Conservation (phyloP, 2,113 vertebrate genomes). For the Psammodynastes pulverulentus region DNA sequence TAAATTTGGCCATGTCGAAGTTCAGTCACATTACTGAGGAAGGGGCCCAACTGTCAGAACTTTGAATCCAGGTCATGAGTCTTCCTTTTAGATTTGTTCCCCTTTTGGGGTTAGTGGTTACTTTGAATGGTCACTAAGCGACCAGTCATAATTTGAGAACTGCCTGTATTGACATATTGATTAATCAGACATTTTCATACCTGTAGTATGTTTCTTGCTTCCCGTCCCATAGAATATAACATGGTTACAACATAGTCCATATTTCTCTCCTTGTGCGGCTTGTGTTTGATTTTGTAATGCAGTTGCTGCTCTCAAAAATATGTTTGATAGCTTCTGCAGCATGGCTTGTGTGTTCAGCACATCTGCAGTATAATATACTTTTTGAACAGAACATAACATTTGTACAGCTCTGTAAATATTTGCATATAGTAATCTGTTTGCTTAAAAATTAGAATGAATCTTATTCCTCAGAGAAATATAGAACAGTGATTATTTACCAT, state of each 20-base stretch:
- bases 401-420: neutral
- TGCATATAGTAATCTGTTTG: slow-evolving; percentile 7
- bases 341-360: neutral
- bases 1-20: neutral
- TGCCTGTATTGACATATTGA: neutral
- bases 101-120: neutral
- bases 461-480: slow-evolving; percentile 13
- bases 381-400: neutral
- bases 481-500: slow-evolving; percentile 25
- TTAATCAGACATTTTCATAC: neutral
- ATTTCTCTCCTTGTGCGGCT: neutral
- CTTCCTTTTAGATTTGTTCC: neutral
- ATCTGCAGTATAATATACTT: neutral
- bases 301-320: neutral
- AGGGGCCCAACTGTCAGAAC: no score
- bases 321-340: neutral
- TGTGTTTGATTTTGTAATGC: neutral
- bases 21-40: neutral
- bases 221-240: neutral
- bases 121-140: neutral
- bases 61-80: no score
- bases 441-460: slow-evolving; percentile 16
- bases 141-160: neutral
- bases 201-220: neutral
- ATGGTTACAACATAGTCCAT: neutral